phyloP scores from a whole-genome alignment of 2,113 vertebrate species.

The Corythaeola cristata region DNA sequence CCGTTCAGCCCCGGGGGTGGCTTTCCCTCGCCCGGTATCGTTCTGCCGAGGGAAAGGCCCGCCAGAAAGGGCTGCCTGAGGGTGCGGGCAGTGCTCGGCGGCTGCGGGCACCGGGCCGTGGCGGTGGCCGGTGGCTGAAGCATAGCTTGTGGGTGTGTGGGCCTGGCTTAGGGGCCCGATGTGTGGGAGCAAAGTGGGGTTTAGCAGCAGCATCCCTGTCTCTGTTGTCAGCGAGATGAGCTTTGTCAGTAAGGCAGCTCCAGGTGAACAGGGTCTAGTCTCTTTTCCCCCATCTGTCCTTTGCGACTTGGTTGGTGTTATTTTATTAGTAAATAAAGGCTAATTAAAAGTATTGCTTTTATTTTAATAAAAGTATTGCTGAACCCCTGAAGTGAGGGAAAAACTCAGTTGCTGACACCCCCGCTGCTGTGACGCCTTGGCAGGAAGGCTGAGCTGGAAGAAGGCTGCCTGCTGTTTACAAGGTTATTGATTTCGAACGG shows the following conservation, averaged over 20 bases:
- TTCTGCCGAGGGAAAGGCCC: background rate
- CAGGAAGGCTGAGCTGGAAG: background rate
- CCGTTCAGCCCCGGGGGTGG: background rate
- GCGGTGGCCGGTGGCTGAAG: background rate
- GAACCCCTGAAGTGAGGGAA: background rate
- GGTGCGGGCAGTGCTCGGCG: background rate
- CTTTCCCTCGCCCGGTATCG: background rate
- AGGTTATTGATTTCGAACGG: background rate
- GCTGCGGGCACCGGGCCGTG: background rate
- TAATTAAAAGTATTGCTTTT: background rate
- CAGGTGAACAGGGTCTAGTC: background rate
- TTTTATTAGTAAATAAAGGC: background rate
- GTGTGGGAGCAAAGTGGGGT: fast-evolving
- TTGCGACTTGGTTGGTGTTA: fast-evolving
- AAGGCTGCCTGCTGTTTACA: background rate
- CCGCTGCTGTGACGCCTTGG: background rate
- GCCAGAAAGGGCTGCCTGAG: background rate
- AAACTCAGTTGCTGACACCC: background rate
- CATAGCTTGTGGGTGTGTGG: background rate
- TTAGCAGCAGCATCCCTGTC: background rate
- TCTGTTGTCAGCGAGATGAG: background rate
- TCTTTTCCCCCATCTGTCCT: background rate
- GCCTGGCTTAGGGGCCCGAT: background rate
- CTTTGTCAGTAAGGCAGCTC: background rate
- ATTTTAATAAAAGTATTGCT: background rate